phyloP scores from a whole-genome alignment of 2,113 vertebrate species.

The Theristicus caerulescens region DNA sequence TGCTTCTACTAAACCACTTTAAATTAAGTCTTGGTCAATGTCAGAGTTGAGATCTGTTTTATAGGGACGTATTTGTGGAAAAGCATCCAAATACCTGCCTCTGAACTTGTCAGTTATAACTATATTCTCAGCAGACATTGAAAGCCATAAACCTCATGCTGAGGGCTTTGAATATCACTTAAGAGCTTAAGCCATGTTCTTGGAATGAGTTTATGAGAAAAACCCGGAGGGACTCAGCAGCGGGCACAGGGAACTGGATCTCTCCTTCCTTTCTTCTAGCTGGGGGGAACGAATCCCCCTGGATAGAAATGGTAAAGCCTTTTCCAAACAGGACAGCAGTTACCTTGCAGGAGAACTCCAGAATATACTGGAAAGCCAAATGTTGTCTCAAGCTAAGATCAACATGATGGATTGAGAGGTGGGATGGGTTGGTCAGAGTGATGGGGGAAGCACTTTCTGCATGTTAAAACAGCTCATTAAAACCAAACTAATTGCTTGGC shows the following conservation, averaged over 20 bases:
- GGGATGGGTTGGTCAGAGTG: neutral
- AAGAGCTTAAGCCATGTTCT: conserved; percentile 37
- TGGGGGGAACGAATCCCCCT: neutral
- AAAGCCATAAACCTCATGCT: conserved; percentile 51
- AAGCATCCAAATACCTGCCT: conserved; percentile 54
- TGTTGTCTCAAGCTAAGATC: neutral
- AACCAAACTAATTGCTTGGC: neutral
- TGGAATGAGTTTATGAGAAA: conserved; percentile 47
- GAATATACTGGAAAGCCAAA: neutral
- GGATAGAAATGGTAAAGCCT: neutral
- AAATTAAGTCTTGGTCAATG: conserved; percentile 41
- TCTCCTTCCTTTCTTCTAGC: neutral
- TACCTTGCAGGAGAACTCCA: neutral
- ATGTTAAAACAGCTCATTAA: neutral
- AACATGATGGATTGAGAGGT: neutral
- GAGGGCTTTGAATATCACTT: conserved; percentile 56
- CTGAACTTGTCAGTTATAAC: conserved; percentile 38
- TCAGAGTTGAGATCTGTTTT: conserved; percentile 32
- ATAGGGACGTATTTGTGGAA: conserved; percentile 12
- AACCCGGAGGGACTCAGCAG: neutral
- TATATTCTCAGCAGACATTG: conserved; percentile 40
- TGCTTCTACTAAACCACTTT: conserved; percentile 36
- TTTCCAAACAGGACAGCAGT: neutral
- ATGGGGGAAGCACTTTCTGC: neutral
- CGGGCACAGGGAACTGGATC: neutral